Percentiles rank a stretch among this genome's conserved stretches.
Evolutionary conservation across 2,888 invertebrate species (phyloP).

Genomic region (Neoaliturus tenellus): DNA sequence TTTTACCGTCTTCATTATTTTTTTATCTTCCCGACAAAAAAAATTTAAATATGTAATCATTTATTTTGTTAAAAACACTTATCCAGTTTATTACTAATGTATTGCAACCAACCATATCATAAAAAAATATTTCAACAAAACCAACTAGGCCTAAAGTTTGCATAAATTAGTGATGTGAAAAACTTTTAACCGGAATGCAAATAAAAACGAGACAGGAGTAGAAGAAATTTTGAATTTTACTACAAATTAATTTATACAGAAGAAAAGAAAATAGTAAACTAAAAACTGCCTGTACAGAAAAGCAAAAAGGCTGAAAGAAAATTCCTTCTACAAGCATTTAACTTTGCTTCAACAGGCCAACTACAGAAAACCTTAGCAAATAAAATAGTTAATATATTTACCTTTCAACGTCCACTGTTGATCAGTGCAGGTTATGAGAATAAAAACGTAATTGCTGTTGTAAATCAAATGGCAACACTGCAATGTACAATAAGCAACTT

Average conservation of each 20-base stretch:
- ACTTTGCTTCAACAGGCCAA: background rate
- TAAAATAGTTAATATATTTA: slow-evolving; percentile 6
- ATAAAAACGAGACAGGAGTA: background rate
- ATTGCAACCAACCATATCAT: no score
- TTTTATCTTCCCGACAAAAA: no score
- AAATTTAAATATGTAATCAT: no score
- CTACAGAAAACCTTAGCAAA: slow-evolving; percentile 8
- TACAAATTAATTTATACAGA: slow-evolving; percentile 11
- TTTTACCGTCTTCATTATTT: no score
- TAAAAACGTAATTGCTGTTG: no score
- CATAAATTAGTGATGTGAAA: background rate
- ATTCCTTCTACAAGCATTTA: slow-evolving; percentile 15
- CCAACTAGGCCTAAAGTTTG: no score
- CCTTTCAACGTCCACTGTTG: background rate
- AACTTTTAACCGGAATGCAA: background rate
- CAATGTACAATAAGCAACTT: no score
- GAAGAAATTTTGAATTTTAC: slow-evolving; percentile 13
- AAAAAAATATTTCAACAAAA: background rate
- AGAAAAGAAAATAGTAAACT: background rate
- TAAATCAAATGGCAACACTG: no score
- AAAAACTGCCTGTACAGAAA: slow-evolving; percentile 14
- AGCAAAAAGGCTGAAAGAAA: slow-evolving; percentile 26
- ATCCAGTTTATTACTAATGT: no score
- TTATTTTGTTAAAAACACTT: no score
- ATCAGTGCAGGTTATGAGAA: no score